Percentiles rank a stretch among this genome's conserved stretches.
Conservation (phyloP, 1,140 invertebrate genomes). For the Neodiprion lecontei region DNA sequence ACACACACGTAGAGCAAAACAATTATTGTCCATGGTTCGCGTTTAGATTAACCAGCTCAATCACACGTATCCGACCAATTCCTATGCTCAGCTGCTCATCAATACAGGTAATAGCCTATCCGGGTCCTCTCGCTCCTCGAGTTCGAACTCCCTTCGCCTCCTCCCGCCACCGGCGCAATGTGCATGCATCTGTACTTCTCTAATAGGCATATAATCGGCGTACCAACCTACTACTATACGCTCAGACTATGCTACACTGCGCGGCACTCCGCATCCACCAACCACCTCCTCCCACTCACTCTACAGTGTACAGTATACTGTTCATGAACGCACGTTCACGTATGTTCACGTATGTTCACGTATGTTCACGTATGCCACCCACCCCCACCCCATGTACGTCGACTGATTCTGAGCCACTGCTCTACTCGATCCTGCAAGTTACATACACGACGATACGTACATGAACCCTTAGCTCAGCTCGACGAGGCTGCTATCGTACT, state of each 20-base stretch:
- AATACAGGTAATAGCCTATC: constrained; percentile 47
- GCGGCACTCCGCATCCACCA: no score
- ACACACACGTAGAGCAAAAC: neutral
- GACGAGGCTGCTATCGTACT: no score
- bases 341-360: neutral
- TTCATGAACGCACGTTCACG: neutral
- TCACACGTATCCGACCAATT: constrained; percentile 55
- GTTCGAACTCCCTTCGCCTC: constrained; percentile 9
- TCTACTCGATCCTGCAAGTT: no score
- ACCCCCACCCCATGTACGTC: no score
- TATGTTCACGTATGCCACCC: no score
- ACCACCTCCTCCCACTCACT: neutral
- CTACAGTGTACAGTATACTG: neutral
- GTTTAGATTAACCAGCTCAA: constrained; percentile 51
- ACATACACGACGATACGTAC: no score
- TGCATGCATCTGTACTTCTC: constrained; percentile 44
- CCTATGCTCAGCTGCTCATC: constrained; percentile 55
- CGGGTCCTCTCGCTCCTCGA: constrained; percentile 26
- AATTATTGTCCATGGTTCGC: constrained; percentile 2
- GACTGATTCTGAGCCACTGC: no score
- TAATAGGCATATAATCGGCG: constrained; percentile 63
- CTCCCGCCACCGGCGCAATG: constrained; percentile 10
- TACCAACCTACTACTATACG: constrained; percentile 27
- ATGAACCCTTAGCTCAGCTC: no score
- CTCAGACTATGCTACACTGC: no score